Evolutionary conservation across 1,140 invertebrate genomes (phyloP).

Genomic region (Drosophila ficusphila): DNA sequence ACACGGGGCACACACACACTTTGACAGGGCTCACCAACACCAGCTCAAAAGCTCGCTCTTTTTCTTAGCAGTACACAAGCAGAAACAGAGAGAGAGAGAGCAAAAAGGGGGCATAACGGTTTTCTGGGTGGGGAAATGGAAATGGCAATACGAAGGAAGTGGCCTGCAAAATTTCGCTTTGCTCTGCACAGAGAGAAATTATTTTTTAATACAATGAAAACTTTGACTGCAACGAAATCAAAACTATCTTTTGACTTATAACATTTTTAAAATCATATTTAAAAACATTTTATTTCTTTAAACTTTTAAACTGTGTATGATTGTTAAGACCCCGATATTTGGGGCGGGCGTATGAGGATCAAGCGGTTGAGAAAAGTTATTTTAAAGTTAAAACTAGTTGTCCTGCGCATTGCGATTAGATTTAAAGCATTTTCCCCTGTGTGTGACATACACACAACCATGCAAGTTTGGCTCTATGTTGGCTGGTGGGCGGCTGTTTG

Average conservation of each 20-base stretch:
- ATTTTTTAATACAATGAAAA: background rate
- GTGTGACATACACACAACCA: slow-evolving; percentile 11
- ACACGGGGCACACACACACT: slow-evolving; percentile 62
- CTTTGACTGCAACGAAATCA: no score
- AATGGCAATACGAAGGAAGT: slow-evolving; percentile 68
- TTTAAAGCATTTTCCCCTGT: background rate
- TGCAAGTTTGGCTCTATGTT: slow-evolving; percentile 12
- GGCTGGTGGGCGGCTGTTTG: slow-evolving; percentile 42
- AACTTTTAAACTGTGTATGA: no score
- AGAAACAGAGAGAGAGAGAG: slow-evolving; percentile 19
- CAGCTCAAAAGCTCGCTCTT: slow-evolving; percentile 54
- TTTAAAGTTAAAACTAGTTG: no score
- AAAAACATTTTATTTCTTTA: no score
- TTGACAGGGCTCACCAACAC: slow-evolving; percentile 31
- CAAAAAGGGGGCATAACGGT: slow-evolving; percentile 59
- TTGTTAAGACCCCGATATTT: no score
- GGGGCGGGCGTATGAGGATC: no score
- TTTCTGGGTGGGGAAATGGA: slow-evolving; percentile 48
- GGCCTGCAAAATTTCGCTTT: slow-evolving; percentile 76
- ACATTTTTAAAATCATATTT: no score
- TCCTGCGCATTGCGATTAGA: background rate
- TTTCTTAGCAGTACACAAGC: slow-evolving; percentile 37
- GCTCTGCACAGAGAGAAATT: slow-evolving; percentile 11
- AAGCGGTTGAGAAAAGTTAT: no score
- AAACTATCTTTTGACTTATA: no score